Evolutionary conservation across 2,113 vertebrate species (phyloP).

Genomic region (Notothenia coriiceps): DNA sequence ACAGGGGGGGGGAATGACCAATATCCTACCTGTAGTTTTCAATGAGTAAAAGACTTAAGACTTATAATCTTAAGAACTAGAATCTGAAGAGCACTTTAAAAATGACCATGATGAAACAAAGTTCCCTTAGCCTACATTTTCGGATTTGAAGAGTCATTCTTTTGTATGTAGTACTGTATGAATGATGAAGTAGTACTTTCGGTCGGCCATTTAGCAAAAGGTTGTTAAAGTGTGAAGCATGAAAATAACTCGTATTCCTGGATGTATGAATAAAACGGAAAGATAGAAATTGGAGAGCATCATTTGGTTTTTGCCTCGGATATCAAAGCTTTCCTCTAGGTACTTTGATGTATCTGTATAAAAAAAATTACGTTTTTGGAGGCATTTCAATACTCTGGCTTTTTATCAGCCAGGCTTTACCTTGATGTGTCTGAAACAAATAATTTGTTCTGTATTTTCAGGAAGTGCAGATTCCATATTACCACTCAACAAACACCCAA

Average conservation of each 20-base stretch:
- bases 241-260: conserved; percentile 44
- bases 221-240: conserved; percentile 24
- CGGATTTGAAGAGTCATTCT: conserved; percentile 9
- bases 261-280: conserved; percentile 49
- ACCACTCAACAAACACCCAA: conserved; percentile 61
- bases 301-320: conserved; percentile 57
- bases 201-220: conserved; percentile 25
- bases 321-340: conserved; percentile 64
- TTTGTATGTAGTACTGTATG: neutral
- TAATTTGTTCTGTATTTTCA: conserved; percentile 59
- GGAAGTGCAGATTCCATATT: conserved; percentile 65
- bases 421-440: conserved; percentile 71
- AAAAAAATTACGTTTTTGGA: conserved; percentile 40
- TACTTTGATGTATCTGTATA: conserved; percentile 58
- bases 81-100: neutral
- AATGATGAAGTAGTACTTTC: conserved; percentile 16
- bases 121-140: conserved; percentile 14
- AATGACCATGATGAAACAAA: neutral
- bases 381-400: conserved; percentile 56
- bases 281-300: conserved; percentile 38
- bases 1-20: neutral
- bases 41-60: conserved; percentile 21
- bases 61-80: neutral
- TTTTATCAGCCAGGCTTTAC: conserved; percentile 59
- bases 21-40: neutral